phyloP scores from a whole-genome alignment of 2,113 vertebrate species.

The Patagioenas fasciata region DNA sequence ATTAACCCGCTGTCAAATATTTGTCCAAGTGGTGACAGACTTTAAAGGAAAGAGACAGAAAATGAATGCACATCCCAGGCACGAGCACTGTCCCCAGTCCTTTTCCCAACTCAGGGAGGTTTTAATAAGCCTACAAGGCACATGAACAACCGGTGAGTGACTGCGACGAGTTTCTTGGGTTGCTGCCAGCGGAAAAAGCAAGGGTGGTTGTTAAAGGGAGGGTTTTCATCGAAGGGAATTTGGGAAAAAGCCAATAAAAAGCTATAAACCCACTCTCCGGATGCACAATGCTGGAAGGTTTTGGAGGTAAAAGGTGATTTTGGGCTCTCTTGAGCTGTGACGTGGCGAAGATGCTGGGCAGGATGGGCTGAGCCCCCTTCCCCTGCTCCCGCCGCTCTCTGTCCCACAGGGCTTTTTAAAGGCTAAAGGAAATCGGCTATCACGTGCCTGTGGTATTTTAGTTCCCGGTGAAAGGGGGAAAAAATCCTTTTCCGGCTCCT shows the following conservation, averaged over 20 bases:
- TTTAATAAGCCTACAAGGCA: no score
- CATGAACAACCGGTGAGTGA: no score
- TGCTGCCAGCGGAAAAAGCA: background rate
- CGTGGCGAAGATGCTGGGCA: background rate
- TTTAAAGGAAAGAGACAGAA: no score
- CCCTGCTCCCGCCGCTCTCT: background rate
- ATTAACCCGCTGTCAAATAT: no score
- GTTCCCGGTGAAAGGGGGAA: background rate
- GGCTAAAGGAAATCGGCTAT: conserved; percentile 2
- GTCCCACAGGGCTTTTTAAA: background rate
- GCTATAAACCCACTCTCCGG: background rate
- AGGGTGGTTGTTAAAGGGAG: background rate
- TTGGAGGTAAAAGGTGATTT: background rate
- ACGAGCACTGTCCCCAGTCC: no score
- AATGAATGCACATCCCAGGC: no score
- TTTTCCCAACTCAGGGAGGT: no score
- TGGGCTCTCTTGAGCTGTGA: background rate
- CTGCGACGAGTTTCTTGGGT: background rate
- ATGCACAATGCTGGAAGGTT: background rate
- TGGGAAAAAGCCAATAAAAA: background rate
- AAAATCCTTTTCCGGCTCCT: conserved; percentile 22
- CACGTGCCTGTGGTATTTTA: background rate
- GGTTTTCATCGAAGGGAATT: background rate
- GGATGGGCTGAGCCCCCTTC: background rate
- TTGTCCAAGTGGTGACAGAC: no score